Evolutionary conservation across 1,140 invertebrate species (phyloP), one percentile per base, ranked within the genome.

Genomic region (Brachionus koreanus): DNA sequence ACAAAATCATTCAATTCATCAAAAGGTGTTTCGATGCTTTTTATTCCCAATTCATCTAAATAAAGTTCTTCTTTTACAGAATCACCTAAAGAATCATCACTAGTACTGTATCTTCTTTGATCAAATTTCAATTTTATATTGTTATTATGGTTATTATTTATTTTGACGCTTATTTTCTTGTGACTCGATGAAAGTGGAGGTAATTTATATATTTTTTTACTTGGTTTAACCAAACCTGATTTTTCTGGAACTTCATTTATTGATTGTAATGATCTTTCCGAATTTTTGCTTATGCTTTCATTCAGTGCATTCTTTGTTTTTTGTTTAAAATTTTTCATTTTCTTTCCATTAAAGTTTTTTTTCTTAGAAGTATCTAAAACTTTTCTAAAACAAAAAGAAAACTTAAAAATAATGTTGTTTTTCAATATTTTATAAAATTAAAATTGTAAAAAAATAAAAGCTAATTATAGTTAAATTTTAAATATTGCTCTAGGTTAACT

Each of bases 381-480:
- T 74, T 74, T 5, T 29, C 7, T n/a, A 16, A 61, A 61, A 61
- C 7, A 61, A 74, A 74, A 74, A 46, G n/a, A 74, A 74, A 46
- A 12, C 16, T 23, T 29, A 25, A 74, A 74, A 25, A 16, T 49
- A 72, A 63, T 33, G 23, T 35, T 35, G 7, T 67, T 67, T 37
- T 67, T 35, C 25, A 37, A 35, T 67, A 67, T 72, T 39, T 72
- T 39, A 19, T 7, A 16, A 72, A 42, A 72, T 72, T 72, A 16
- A 39, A 42, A 19, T 72, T 72, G 33, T 72, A 72, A 39, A 72
- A 72, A 43, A 72, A 69, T n/a, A 9, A 39, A 72, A 37, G 39
- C 19, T 39, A 19, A 39, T 72, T 42, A 72, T 16, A 39, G 33
- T 39, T n/a, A 39, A 72, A 72, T 39, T 37, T 39, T 39, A 42